Conservation (phyloP, 2,888 invertebrate genomes). For the Nemapogon koenigi region DNA sequence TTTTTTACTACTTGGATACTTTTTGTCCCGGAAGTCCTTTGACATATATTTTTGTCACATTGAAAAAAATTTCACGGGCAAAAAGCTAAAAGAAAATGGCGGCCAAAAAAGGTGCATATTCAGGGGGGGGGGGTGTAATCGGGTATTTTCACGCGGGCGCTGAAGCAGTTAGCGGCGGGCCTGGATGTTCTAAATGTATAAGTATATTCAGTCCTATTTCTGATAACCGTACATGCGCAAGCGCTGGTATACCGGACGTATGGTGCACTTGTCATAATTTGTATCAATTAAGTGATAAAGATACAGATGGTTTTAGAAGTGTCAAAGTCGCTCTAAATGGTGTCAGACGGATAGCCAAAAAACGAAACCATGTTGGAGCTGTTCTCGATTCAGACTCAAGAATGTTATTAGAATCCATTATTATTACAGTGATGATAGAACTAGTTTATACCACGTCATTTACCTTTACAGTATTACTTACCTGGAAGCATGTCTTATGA, state of each 20-base stretch:
- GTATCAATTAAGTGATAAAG: constrained; percentile 42
- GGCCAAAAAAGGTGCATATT: no score
- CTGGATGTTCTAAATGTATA: constrained; percentile 72
- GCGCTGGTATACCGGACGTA: constrained; percentile 71
- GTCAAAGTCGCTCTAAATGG: constrained; percentile 48
- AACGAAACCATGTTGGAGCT: constrained; percentile 48
- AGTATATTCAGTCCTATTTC: constrained; percentile 68
- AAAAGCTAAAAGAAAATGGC: no score
- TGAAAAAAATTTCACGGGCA: no score
- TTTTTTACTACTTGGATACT: no score
- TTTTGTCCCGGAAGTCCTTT: no score
- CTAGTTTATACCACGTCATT: constrained; percentile 65
- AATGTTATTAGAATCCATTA: constrained; percentile 56
- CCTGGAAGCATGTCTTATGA: constrained; percentile 76
- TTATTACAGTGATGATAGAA: constrained; percentile 44
- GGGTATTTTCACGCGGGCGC: no score
- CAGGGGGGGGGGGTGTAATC: no score
- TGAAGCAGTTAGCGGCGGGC: no score
- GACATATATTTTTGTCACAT: no score
- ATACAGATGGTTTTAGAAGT: constrained; percentile 56
- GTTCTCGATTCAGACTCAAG: constrained; percentile 58
- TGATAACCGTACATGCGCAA: constrained; percentile 69
- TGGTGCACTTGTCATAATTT: constrained; percentile 80
- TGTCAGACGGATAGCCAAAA: constrained; percentile 27
- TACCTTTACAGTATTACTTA: constrained; percentile 69